These are phyloP conservation scores for Melitaea cinxia DNA, from an alignment of 1,140 invertebrate genomes.

Conservation along the genomic window DNA sequence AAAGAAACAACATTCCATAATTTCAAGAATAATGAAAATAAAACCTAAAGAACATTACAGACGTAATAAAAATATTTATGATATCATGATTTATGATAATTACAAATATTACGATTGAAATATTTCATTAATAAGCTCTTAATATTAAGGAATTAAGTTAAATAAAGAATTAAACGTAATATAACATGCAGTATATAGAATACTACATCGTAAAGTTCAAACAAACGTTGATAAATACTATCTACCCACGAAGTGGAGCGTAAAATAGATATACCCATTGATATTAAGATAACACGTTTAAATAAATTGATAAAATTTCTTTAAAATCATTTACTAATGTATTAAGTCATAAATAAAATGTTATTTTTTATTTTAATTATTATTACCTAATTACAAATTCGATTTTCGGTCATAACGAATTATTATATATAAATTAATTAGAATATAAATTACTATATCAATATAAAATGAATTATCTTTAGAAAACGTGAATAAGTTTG, in stretches of 20 bases:
- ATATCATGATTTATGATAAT: not conserved
- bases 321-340: too few species aligned
- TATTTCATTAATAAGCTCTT: not conserved
- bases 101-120: not conserved
- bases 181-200: constrained; percentile 8
- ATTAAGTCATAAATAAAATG: too few species aligned
- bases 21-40: not conserved
- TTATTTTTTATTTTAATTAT: too few species aligned
- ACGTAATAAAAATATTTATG: constrained; percentile 8
- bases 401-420: too few species aligned
- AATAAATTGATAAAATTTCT: not conserved
- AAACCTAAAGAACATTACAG: constrained; percentile 1
- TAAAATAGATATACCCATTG: constrained; percentile 49
- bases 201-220: constrained; percentile 25
- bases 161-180: not conserved
- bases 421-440: too few species aligned
- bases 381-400: too few species aligned
- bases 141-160: not conserved
- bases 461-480: too few species aligned
- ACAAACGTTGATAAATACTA: constrained; percentile 41
- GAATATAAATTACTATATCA: too few species aligned
- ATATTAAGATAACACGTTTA: constrained; percentile 61
- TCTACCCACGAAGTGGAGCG: constrained; percentile 54
- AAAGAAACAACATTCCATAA: not conserved
- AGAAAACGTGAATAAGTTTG: too few species aligned